phyloP scores from a whole-genome alignment of 2,113 vertebrate genomes.

The Apteryx mantelli region DNA sequence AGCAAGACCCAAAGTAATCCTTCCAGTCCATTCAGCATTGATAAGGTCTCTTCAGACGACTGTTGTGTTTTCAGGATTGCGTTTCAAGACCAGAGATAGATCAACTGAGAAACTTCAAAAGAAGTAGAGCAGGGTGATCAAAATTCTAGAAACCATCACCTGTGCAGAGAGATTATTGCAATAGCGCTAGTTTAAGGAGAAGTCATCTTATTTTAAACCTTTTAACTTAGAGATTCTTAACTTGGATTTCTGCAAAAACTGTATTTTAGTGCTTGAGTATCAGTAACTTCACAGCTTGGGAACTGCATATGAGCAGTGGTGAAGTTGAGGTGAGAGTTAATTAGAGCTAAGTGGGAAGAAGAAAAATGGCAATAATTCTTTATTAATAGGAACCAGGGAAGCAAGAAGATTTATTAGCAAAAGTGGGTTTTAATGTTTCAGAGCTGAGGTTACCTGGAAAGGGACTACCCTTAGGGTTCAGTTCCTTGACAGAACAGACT shows the following conservation, averaged over 20 bases:
- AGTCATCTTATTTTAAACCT: neutral
- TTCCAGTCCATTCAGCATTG: neutral
- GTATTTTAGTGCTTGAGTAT: neutral
- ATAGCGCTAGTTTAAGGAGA: neutral
- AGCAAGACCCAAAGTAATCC: neutral
- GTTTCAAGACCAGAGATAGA: neutral
- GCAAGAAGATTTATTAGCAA: neutral
- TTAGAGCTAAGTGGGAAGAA: neutral
- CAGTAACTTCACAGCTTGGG: neutral
- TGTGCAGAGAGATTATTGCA: neutral
- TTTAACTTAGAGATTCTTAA: neutral
- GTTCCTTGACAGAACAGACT: neutral
- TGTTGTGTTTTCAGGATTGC: neutral
- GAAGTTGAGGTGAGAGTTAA: neutral
- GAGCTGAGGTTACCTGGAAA: neutral
- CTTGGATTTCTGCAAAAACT: neutral
- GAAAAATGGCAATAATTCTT: neutral
- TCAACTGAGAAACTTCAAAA: neutral
- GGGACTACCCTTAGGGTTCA: neutral
- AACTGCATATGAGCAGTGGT: neutral
- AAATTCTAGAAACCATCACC: neutral
- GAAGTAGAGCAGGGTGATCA: neutral
- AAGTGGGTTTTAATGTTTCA: neutral
- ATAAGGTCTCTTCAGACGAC: neutral
- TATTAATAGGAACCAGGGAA: neutral